Conservation (phyloP, 2,113 vertebrate species). For the Pteropus alecto region DNA sequence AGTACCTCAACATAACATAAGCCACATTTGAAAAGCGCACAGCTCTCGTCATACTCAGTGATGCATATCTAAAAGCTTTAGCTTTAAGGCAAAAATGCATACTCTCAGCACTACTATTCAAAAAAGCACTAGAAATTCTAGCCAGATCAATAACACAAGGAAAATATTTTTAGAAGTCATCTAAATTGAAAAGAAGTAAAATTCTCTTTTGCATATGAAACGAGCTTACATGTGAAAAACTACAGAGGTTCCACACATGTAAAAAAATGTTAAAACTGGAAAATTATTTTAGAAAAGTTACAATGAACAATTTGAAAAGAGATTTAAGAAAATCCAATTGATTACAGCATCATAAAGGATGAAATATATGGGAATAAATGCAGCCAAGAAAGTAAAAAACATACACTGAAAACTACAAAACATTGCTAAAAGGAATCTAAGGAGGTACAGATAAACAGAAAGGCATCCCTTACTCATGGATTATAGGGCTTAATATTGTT, state of each 20-base stretch:
- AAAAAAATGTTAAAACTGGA: too few species aligned
- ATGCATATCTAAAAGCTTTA: background rate
- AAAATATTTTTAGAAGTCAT: background rate
- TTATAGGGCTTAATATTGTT: background rate
- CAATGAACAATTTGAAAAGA: background rate
- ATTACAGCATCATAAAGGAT: background rate
- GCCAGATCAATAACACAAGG: background rate
- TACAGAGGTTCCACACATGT: too few species aligned
- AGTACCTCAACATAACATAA: background rate
- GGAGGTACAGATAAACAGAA: background rate
- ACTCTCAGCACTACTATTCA: background rate
- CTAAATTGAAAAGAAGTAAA: background rate
- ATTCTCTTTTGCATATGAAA: background rate
- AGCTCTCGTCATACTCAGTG: background rate
- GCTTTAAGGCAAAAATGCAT: background rate
- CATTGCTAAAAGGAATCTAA: background rate
- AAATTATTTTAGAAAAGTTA: background rate
- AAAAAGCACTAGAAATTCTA: background rate
- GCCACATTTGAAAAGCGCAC: background rate
- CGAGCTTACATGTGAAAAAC: background rate
- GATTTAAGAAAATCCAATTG: too few species aligned
- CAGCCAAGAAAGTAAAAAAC: background rate
- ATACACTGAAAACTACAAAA: background rate
- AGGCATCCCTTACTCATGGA: background rate
- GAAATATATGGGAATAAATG: background rate